phyloP scores from a whole-genome alignment of 2,113 vertebrate species.

The Globicephala melas region DNA sequence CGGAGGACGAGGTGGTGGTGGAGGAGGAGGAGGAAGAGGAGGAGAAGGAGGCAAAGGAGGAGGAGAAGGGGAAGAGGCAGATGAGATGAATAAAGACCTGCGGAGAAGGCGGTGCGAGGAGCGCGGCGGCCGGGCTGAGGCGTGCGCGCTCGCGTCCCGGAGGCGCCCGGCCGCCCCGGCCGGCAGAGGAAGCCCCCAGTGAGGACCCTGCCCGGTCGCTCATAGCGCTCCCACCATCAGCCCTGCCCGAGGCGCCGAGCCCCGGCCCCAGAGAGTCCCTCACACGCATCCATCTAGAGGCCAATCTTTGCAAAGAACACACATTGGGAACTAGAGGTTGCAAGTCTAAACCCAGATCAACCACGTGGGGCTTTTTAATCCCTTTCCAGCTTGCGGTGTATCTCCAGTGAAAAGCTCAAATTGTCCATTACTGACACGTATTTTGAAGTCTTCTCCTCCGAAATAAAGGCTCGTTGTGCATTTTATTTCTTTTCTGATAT shows the following conservation, averaged over 20 bases:
- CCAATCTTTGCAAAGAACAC: constrained; percentile 82
- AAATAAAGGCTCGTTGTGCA: constrained; percentile 83
- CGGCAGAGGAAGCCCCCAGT: constrained; percentile 71
- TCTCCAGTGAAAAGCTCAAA: constrained; percentile 80
- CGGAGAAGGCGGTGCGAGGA: constrained; percentile 79
- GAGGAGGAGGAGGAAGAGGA: constrained; percentile 52
- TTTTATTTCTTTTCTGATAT: constrained; percentile 80
- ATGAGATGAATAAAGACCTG: constrained; percentile 79
- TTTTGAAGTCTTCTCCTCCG: constrained; percentile 84
- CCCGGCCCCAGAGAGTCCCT: constrained; percentile 79
- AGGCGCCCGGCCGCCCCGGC: constrained; percentile 74
- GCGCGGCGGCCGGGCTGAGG: constrained; percentile 76
- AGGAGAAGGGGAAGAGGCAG: constrained; percentile 76
- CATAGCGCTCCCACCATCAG: constrained; percentile 77
- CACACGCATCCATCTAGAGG: constrained; percentile 82
- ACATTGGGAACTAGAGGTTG: constrained; percentile 84
- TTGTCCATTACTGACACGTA: constrained; percentile 86
- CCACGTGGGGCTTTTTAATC: constrained; percentile 87
- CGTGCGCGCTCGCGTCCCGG: constrained; percentile 81
- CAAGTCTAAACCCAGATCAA: constrained; percentile 85
- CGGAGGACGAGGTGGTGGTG: constrained; percentile 69
- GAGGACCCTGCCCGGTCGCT: constrained; percentile 71
- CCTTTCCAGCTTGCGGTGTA: constrained; percentile 78
- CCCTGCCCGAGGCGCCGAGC: constrained; percentile 75
- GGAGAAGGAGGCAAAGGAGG: constrained; percentile 53